phyloP scores from a whole-genome alignment of 2,797 vertebrate genomes.

The Melanotaenia nigrans region DNA sequence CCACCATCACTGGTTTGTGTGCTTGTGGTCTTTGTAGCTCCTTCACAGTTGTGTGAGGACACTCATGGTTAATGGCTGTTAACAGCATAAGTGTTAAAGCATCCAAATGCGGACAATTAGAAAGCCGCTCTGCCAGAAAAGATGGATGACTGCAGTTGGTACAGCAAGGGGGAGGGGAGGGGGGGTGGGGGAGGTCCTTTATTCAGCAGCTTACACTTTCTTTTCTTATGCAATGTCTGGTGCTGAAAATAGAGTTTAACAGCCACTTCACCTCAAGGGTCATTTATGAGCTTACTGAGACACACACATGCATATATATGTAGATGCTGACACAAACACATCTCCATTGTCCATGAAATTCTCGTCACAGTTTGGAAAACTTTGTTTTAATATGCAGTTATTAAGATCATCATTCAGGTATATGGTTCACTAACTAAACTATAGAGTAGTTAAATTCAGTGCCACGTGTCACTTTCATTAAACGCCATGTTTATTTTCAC shows the following conservation, averaged over 20 bases:
- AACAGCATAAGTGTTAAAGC: conserved; percentile 94
- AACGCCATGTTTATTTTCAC: neutral
- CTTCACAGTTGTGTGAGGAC: conserved; percentile 91
- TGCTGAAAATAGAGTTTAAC: conserved; percentile 55
- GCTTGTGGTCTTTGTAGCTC: conserved; percentile 58
- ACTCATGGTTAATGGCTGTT: conserved; percentile 91
- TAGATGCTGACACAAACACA: conserved; percentile 6
- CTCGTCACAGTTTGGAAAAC: conserved; percentile 6
- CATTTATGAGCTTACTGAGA: conserved; percentile 37
- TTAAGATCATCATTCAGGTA: neutral
- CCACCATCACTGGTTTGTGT: conserved; percentile 45
- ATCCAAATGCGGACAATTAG: conserved; percentile 93
- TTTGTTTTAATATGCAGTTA: neutral
- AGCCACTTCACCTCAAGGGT: conserved; percentile 72
- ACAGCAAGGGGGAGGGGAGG: conserved; percentile 74
- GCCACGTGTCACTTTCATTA: neutral
- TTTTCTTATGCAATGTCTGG: conserved; percentile 83
- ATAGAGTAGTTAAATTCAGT: neutral
- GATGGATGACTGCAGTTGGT: conserved; percentile 85
- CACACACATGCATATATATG: conserved; percentile 7
- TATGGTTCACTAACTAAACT: neutral
- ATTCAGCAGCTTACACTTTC: conserved; percentile 67
- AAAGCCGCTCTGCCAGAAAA: conserved; percentile 84
- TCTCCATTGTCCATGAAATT: conserved; percentile 5
- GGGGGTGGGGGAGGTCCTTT: conserved; percentile 59